A percentile compares a stretch with the other conserved stretches of the same genome.
phyloP scores from a whole-genome alignment of 2,113 vertebrate genomes.

The Calyptommatus sinebrachiatus region DNA sequence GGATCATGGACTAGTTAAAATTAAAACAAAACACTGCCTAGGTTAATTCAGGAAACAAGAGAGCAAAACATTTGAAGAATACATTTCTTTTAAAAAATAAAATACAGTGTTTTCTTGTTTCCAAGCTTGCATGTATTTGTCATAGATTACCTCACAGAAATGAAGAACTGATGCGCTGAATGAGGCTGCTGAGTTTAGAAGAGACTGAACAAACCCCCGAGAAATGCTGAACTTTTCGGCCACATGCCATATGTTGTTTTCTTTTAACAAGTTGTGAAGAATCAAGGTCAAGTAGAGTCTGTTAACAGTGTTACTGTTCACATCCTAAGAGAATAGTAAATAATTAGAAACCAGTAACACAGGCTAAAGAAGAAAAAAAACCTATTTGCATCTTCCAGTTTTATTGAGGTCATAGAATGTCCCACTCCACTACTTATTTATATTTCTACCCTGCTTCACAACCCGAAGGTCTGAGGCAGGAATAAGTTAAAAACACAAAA shows the following conservation, averaged over 20 bases:
- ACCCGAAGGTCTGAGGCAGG: too few relatives aligned
- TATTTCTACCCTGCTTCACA: too few relatives aligned
- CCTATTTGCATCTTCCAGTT: conserved; percentile 23
- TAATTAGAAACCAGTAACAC: conserved; percentile 13
- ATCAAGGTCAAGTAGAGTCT: conserved; percentile 87
- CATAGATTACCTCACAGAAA: conserved; percentile 86
- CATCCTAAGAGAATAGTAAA: conserved; percentile 70
- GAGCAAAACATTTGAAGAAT: neutral
- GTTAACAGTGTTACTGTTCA: conserved; percentile 72
- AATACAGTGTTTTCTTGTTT: neutral
- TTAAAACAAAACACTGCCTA: neutral
- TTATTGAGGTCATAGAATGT: neutral
- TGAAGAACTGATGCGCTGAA: conserved; percentile 90
- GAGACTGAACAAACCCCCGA: conserved; percentile 86
- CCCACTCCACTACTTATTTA: too few relatives aligned
- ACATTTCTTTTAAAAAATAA: neutral
- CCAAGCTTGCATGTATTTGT: neutral
- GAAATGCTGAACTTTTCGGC: conserved; percentile 85
- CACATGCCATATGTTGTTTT: conserved; percentile 86
- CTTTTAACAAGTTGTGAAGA: conserved; percentile 84
- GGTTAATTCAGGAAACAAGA: neutral
- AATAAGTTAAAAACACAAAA: too few relatives aligned
- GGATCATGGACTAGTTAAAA: neutral
- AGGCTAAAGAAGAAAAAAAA: neutral
- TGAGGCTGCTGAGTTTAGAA: conserved; percentile 84